phyloP scores from a whole-genome alignment of 2,113 vertebrate species.

The Gymnogyps californianus region DNA sequence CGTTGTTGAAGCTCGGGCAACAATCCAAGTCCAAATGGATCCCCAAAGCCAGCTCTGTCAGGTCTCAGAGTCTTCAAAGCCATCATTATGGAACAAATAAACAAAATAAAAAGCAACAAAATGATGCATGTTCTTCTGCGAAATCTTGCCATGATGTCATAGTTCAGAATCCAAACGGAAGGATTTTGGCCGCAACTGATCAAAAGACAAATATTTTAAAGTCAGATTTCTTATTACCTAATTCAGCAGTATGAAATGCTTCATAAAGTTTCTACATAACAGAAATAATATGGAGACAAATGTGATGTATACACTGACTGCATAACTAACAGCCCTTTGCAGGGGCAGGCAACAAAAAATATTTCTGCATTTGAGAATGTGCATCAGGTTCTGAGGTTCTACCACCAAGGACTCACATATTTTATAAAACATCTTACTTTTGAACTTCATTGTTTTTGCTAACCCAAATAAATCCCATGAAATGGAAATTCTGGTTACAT shows the following conservation, averaged over 20 bases:
- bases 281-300: not conserved
- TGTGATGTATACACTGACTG: not conserved
- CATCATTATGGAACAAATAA: conserved; percentile 85
- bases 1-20: conserved; percentile 71
- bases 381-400: not conserved
- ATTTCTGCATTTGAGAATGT: not conserved
- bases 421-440: not conserved
- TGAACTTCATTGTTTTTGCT: not conserved
- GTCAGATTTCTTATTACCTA: conserved; percentile 11
- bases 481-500: not conserved
- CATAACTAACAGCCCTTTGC: not conserved
- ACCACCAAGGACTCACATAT: not conserved
- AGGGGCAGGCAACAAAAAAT: not conserved
- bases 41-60: conserved; percentile 77
- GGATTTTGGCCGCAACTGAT: conserved; percentile 58
- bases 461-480: not conserved
- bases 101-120: conserved; percentile 80
- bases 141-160: conserved; percentile 91
- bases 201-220: conserved; percentile 56
- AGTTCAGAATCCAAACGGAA: conserved; percentile 64
- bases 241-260: not conserved
- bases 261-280: not conserved
- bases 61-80: conserved; percentile 85
- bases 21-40: conserved; percentile 76
- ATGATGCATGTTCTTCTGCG: conserved; percentile 85